These are phyloP conservation scores for Oscheius sp. DNA, from an alignment of 2,888 invertebrate species.

Conservation along the genomic window DNA sequence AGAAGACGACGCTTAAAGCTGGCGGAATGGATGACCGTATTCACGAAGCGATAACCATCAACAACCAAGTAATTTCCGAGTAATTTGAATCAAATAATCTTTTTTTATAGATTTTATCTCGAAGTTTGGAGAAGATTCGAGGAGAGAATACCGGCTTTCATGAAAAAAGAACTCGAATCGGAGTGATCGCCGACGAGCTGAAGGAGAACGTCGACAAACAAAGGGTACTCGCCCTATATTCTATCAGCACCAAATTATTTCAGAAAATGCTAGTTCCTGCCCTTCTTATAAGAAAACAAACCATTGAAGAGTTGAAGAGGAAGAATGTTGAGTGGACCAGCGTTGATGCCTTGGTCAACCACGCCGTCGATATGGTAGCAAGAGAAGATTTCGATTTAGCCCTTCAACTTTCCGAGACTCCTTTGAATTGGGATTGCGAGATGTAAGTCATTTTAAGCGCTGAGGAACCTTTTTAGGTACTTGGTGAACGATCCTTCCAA, in stretches of 20 bases:
- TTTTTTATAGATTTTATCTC: neutral
- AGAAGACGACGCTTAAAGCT: neutral
- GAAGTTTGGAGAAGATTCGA: neutral
- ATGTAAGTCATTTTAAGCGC: neutral
- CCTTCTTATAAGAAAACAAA: neutral
- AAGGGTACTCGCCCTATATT: neutral
- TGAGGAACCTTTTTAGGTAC: conserved; percentile 31
- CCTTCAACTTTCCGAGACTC: neutral
- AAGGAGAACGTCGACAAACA: neutral
- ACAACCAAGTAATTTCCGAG: neutral
- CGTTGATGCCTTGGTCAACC: neutral
- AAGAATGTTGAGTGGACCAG: neutral
- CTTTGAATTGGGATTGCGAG: neutral
- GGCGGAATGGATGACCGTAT: neutral
- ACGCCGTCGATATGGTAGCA: neutral
- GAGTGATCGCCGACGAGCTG: neutral
- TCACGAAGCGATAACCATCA: neutral
- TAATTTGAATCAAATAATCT: too few relatives aligned
- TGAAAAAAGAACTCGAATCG: neutral
- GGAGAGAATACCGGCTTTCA: neutral
- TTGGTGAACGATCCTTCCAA: conserved; percentile 48
- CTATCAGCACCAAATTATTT: neutral
- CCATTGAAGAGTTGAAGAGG: neutral
- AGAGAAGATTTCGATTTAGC: neutral
- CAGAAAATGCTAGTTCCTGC: neutral